Percentiles rank a stretch among this genome's conserved stretches.
Conservation (phyloP, 2,888 invertebrate genomes). For the Odontomyia ornata region DNA sequence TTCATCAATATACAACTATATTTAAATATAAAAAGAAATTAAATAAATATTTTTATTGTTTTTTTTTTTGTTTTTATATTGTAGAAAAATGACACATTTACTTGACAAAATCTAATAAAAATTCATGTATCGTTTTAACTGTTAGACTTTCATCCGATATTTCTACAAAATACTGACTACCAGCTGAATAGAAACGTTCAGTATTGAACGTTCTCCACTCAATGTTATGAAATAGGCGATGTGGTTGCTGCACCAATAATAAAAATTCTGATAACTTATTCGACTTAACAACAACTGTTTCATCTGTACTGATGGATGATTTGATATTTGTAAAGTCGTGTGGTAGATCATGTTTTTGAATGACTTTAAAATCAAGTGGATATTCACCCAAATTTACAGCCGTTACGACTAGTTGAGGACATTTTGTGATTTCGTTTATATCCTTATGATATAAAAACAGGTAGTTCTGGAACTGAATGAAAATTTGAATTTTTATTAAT, state of each 20-base stretch:
- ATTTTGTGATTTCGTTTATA: constrained; percentile 30
- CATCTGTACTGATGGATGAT: constrained; percentile 57
- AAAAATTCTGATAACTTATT: constrained; percentile 56
- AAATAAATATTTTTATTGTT: not conserved
- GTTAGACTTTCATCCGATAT: constrained; percentile 55
- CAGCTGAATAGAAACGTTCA: constrained; percentile 57
- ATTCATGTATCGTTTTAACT: constrained; percentile 54
- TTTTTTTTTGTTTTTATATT: no score
- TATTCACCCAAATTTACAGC: constrained; percentile 59
- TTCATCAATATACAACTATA: not conserved
- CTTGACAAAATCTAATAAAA: constrained; percentile 41
- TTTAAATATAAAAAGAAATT: not conserved
- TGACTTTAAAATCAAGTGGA: constrained; percentile 58
- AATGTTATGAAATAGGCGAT: constrained; percentile 3
- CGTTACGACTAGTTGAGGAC: constrained; percentile 56
- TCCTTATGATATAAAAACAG: constrained; percentile 48
- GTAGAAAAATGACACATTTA: constrained; percentile 4
- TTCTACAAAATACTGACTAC: constrained; percentile 58
- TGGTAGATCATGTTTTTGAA: constrained; percentile 56
- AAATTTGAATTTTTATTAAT: constrained; percentile 15
- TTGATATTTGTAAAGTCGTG: constrained; percentile 55
- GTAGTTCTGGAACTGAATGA: constrained; percentile 47
- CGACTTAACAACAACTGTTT: constrained; percentile 58
- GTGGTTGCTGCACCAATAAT: constrained; percentile 30
- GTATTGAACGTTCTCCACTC: constrained; percentile 48